Evolutionary conservation across 2,888 invertebrate species (phyloP).

Genomic region (Ypsolopha scabrella): DNA sequence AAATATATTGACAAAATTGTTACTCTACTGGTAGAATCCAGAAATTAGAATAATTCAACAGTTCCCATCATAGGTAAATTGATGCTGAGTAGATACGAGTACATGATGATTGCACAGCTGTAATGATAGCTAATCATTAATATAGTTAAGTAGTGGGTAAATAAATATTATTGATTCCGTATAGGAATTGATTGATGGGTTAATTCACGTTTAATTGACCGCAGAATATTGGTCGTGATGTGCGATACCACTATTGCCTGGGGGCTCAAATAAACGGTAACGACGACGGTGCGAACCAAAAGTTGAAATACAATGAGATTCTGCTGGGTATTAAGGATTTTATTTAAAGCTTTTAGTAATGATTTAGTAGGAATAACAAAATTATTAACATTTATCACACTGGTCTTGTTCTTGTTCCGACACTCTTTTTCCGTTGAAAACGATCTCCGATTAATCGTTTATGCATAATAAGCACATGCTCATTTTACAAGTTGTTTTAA

Average conservation of each 20-base stretch:
- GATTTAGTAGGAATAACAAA: too few species aligned
- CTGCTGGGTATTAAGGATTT: not conserved
- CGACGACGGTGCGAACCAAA: not conserved
- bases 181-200: conserved; percentile 55
- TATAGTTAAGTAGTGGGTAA: conserved; percentile 35
- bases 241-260: conserved; percentile 10
- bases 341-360: not conserved
- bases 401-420: not conserved
- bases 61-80: too few species aligned
- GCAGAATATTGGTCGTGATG: conserved; percentile 50
- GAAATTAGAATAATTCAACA: too few species aligned
- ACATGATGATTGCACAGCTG: too few species aligned
- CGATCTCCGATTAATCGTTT: too few species aligned
- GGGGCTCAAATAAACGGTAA: conserved; percentile 1
- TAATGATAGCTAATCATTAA: conserved; percentile 35
- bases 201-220: conserved; percentile 53
- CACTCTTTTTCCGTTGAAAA: too few species aligned
- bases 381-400: too few species aligned
- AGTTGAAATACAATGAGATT: not conserved
- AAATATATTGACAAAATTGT: too few species aligned
- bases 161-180: conserved; percentile 34
- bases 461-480: too few species aligned
- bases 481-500: too few species aligned
- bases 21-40: too few species aligned
- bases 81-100: too few species aligned